Conservation (phyloP, 1,140 invertebrate species). For the Drosophila varians region DNA sequence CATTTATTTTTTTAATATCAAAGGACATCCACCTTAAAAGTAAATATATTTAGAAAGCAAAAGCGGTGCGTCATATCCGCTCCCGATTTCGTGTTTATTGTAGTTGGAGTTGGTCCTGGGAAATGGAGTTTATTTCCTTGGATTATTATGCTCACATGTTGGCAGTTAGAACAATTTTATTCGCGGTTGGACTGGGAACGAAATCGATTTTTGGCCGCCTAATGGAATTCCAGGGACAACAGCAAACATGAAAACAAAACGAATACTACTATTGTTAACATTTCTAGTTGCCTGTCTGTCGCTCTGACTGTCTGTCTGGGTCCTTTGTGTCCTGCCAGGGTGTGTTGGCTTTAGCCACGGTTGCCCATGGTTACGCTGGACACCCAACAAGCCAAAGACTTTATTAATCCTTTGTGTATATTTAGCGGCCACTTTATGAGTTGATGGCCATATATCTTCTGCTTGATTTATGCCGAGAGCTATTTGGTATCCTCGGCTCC, state of each 20-base stretch:
- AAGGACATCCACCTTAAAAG: not conserved
- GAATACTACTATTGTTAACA: conserved; percentile 25
- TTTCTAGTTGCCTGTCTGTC: conserved; percentile 26
- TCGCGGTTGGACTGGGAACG: conserved; percentile 1
- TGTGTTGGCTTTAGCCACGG: conserved; percentile 25
- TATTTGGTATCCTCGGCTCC: conserved; percentile 32
- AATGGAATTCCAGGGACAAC: conserved; percentile 12
- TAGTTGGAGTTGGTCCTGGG: not conserved
- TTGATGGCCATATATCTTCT: conserved; percentile 45
- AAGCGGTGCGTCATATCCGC: conserved; percentile 65
- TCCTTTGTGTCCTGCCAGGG: not conserved
- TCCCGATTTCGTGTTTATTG: conserved; percentile 8
- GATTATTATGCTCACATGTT: conserved; percentile 15
- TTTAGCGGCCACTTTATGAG: conserved; percentile 63
- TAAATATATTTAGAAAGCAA: not conserved
- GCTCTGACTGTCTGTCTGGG: conserved; percentile 19
- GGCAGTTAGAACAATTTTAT: conserved; percentile 39
- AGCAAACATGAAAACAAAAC: conserved; percentile 58
- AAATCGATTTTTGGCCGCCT: conserved; percentile 11
- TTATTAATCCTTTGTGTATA: conserved; percentile 77
- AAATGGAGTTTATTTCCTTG: not conserved
- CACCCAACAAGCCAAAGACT: conserved; percentile 36
- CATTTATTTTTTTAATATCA: too few species aligned
- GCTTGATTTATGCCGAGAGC: conserved; percentile 67
- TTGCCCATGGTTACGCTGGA: conserved; percentile 69